Evolutionary conservation across 2,113 vertebrate species (phyloP), one percentile per base, ranked within the genome.

Genomic region (Columba janthina): DNA sequence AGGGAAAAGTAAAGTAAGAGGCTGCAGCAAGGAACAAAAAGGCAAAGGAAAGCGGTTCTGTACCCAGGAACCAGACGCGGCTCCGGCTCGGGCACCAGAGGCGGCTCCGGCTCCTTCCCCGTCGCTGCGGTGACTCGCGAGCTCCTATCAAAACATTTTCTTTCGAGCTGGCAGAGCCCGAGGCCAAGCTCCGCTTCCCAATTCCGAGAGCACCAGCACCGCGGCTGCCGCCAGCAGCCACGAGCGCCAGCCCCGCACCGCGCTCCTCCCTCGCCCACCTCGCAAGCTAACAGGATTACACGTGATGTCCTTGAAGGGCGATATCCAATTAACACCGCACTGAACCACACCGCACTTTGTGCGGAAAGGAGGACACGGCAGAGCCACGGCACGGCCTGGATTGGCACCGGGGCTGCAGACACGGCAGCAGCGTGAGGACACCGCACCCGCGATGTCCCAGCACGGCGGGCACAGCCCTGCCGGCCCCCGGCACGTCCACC

Each of bases 81-180:
- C 15, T 18, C 8, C 44, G 18, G 44, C 44, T 8, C 44, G 18
- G 44, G 44, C 17, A 44, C 17, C 44, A 44, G 44, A 44, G 6
- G 15, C 42, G 15, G 42, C 42, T 42, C 42, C 44, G 18, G 44
- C 44, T 46, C 17, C 94, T 61, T 91, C 88, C 85, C 85, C 80
- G 60, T 61, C 58, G 73, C 90, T 57, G 62, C 0, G 14, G 74
- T 94, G 95, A 97, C 90, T 97, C 95, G 94, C 1, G 11, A 86
- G 88, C 90, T 85, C 88, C 1, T 74, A 94, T 94, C 95, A 96
- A 96, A 97, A 94, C 95, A 95, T 95, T 95, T 95, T 85, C 94
- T 62, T 83, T 66, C 57, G 17, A 77, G 93, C 50, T 95, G 93
- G 95, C 87, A 88, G 82, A 91, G 82, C 25, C n/a, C 2, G 34